Base-by-base conservation (phyloP, 53 echinoderm and acorn worm species). In the Echinarachnius parma region DNA sequence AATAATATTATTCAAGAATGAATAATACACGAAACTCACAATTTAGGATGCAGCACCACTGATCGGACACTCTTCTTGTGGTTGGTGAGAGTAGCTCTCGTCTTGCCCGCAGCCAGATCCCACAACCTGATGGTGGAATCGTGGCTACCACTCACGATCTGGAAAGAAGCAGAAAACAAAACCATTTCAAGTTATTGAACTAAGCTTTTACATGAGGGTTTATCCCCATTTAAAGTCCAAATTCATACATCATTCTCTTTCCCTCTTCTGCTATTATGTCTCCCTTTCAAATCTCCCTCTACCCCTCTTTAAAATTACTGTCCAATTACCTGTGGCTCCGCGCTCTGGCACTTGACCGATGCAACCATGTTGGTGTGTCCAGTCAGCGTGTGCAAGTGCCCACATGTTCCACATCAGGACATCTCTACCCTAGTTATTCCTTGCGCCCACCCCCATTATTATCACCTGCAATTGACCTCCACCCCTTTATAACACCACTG, bases 111-210 rank as follows among this genome's bases (percentile, higher is more conserved):
- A 44, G 96, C 91, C 30, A 96, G 71, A 50, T 96, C 96, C 91
- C 96, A 96, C 39, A 96, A 64, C 59, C 96, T 87, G 28, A 96
- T 86, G 42, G 96, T 96, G 4, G 91, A 81, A 77, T 96, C 96
- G 80, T 96, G 96, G 55, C 96, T 91, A 23, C 96, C 96, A 74
- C 96, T 96, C n/a, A 96, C 81, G 49, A 96, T 79, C 96, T 96
- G 80, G 1, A 34, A 14, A 24, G 5, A 21, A 59, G 5, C 21
- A 32, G 20, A 59, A 59, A 31, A 59, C 7, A 59, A 21, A 26
- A 53, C 5, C 5, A 9, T 54, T 19, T 9, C 5, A 54, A 16
- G 54, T 21, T 7, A 21, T 9, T 54, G 54, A 8, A 54, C 20
- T 19, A 9, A 9, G 5, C 20, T 8, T 54, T 54, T 21, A 8